Conservation (phyloP, 2,797 vertebrate species). For the Coluber constrictor region DNA sequence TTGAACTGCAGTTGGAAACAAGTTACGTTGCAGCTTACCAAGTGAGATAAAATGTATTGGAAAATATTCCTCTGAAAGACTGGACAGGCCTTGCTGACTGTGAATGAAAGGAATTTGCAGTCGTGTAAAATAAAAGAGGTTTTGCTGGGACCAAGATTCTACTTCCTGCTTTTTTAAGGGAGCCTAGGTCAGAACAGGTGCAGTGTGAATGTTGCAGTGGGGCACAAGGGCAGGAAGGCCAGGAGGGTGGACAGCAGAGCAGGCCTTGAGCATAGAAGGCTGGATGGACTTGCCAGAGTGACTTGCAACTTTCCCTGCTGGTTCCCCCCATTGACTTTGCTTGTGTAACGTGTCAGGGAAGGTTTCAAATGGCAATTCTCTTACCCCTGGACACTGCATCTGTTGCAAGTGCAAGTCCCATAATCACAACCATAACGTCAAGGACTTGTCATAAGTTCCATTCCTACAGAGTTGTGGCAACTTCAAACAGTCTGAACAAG, state of each 20-base stretch:
- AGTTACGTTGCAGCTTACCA: too few relatives aligned
- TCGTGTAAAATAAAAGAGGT: too few relatives aligned
- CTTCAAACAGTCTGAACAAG: not conserved
- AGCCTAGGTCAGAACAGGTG: too few relatives aligned
- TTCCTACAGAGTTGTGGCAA: not conserved
- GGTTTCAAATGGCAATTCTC: not conserved
- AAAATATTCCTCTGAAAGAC: too few relatives aligned
- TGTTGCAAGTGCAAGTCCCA: not conserved
- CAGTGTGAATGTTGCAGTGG: not conserved
- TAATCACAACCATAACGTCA: not conserved
- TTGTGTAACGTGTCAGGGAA: not conserved
- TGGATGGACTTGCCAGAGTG: not conserved
- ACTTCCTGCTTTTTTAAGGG: too few relatives aligned
- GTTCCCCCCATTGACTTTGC: not conserved
- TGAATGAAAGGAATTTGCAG: too few relatives aligned
- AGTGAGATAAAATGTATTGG: too few relatives aligned
- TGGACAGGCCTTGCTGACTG: too few relatives aligned
- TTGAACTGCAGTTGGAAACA: too few relatives aligned
- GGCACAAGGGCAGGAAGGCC: not conserved
- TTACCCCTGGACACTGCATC: not conserved
- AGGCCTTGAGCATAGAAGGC: not conserved
- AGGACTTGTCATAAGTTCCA: not conserved
- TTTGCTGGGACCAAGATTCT: too few relatives aligned
- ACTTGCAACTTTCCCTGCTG: not conserved
- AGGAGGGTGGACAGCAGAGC: not conserved